Evolutionary conservation across 2,797 vertebrate genomes (phyloP).

Genomic region (Echiichthys vipera): DNA sequence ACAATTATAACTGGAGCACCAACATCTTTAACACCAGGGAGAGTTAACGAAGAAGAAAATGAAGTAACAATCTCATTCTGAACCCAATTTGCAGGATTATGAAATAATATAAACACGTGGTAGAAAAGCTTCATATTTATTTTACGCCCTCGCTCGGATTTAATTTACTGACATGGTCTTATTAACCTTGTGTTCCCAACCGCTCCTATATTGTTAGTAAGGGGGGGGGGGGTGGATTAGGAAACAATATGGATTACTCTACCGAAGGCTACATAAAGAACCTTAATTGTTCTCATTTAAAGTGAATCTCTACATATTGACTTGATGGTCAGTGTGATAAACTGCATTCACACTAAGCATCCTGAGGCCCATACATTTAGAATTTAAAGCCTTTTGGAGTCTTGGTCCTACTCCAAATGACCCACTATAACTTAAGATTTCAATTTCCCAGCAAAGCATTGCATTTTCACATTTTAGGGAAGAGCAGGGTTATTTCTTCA

Average conservation of each 20-base stretch:
- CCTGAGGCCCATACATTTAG: neutral
- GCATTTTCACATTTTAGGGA: neutral
- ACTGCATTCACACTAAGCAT: neutral
- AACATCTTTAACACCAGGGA: constrained; percentile 2
- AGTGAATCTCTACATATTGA: constrained; percentile 31
- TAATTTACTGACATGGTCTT: constrained; percentile 41
- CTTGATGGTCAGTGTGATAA: constrained; percentile 3
- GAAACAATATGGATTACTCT: constrained; percentile 56
- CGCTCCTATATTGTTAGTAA: constrained; percentile 48
- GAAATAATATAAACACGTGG: constrained; percentile 19
- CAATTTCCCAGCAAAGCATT: neutral
- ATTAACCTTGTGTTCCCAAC: constrained; percentile 49
- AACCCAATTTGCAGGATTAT: constrained; percentile 24
- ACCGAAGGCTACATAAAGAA: constrained; percentile 4
- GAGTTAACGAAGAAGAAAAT: constrained; percentile 17
- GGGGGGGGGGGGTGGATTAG: constrained; percentile 48
- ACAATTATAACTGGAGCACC: constrained; percentile 26
- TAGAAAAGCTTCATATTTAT: constrained; percentile 40
- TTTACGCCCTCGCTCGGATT: constrained; percentile 38
- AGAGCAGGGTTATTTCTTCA: neutral
- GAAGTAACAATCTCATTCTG: constrained; percentile 14
- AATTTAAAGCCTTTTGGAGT: neutral
- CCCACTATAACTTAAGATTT: neutral
- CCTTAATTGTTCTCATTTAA: constrained; percentile 32
- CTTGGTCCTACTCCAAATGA: neutral